Evolutionary conservation across 2,113 vertebrate genomes (phyloP).

Genomic region (Sylvietta virens): DNA sequence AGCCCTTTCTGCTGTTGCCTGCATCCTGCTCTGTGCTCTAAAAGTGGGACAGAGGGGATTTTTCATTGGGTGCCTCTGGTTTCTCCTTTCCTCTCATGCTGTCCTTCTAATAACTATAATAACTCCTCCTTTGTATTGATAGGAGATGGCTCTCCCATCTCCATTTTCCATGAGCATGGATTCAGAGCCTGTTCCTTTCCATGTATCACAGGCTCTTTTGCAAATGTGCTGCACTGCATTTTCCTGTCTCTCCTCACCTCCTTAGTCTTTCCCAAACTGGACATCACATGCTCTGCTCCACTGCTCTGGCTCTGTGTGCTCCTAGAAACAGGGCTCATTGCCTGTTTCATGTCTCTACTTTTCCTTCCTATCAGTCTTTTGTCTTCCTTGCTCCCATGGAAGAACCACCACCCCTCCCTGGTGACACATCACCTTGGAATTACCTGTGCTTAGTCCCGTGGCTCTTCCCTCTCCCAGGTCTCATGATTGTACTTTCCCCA

Average conservation of each 20-base stretch:
- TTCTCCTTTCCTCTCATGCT: background rate
- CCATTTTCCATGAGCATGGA: background rate
- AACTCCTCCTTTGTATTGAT: background rate
- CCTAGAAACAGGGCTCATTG: background rate
- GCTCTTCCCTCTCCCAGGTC: background rate
- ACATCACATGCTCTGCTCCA: background rate
- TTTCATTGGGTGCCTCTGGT: background rate
- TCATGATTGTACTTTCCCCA: background rate
- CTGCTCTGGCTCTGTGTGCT: background rate
- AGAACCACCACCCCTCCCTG: background rate
- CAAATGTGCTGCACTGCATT: background rate
- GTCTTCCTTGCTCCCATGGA: background rate
- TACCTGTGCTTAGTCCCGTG: accelerated
- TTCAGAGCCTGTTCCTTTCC: background rate
- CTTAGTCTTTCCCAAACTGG: background rate
- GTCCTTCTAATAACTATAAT: background rate
- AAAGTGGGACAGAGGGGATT: background rate
- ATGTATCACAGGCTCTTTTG: background rate
- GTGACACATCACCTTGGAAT: background rate
- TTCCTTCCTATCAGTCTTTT: background rate
- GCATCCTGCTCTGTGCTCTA: background rate
- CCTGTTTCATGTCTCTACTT: background rate
- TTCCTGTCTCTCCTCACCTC: background rate
- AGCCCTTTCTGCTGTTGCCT: background rate
- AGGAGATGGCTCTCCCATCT: background rate